Conservation (phyloP, 2,113 vertebrate genomes). For the Ornithorhynchus anatinus region DNA sequence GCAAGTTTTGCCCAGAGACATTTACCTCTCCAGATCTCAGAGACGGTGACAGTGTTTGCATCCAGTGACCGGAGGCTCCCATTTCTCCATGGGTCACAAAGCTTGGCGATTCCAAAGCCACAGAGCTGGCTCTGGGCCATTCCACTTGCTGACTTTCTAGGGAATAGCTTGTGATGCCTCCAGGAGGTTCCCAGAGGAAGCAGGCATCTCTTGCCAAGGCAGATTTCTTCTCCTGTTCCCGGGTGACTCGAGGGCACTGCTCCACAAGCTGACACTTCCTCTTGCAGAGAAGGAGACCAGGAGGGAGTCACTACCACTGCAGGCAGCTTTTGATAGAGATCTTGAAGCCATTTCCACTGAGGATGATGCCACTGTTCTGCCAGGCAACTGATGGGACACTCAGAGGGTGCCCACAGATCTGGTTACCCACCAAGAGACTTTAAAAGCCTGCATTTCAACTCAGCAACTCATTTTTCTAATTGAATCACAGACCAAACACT, state of each 20-base stretch:
- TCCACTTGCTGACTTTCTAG: not conserved
- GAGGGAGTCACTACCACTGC: not conserved
- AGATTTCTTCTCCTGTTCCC: conserved; percentile 1
- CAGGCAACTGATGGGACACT: not conserved
- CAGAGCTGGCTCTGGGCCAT: not conserved
- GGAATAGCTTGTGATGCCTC: not conserved
- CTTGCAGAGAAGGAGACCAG: not conserved
- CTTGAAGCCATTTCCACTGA: not conserved
- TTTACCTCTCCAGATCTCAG: too few relatives aligned
- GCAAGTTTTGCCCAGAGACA: too few relatives aligned
- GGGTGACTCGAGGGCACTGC: not conserved
- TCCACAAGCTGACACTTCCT: not conserved
- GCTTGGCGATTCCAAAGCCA: too few relatives aligned
- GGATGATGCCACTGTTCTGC: too few relatives aligned
- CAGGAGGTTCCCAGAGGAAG: not conserved
- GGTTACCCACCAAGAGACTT: conserved; percentile 4
- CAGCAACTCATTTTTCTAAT: too few relatives aligned
- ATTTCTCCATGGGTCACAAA: too few relatives aligned
- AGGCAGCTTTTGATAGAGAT: not conserved
- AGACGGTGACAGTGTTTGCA: too few relatives aligned
- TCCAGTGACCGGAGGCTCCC: too few relatives aligned
- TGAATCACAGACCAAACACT: too few relatives aligned
- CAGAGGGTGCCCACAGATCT: not conserved
- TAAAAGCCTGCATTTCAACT: too few relatives aligned
- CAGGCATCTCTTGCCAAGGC: not conserved